These are phyloP conservation scores for Parasteatoda lunata DNA, from an alignment of 2,888 invertebrate genomes.

Conservation along the genomic window DNA sequence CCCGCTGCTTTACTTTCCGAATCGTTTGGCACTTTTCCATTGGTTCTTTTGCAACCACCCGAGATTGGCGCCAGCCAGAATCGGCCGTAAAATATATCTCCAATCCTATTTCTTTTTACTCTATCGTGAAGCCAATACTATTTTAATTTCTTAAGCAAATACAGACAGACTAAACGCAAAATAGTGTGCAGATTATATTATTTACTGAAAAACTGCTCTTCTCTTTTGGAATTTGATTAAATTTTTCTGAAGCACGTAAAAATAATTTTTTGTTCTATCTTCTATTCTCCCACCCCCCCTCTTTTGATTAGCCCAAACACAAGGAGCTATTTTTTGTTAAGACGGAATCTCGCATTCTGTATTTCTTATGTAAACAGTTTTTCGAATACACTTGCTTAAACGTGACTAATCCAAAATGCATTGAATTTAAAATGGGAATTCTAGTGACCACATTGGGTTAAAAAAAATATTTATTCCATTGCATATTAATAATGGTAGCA, in stretches of 20 bases:
- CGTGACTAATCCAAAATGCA: too few relatives aligned
- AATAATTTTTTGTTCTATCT: background rate
- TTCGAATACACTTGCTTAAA: too few relatives aligned
- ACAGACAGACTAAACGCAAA: background rate
- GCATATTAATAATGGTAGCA: too few relatives aligned
- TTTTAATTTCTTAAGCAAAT: constrained; percentile 63
- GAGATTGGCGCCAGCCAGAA: constrained; percentile 38
- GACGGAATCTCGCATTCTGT: too few relatives aligned
- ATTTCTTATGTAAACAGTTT: too few relatives aligned
- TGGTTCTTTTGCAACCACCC: constrained; percentile 15
- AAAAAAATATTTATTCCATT: too few relatives aligned
- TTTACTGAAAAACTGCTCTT: background rate
- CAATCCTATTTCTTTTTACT: constrained; percentile 22
- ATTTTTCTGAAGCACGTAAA: constrained; percentile 15
- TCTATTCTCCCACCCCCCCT: too few relatives aligned
- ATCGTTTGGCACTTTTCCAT: constrained; percentile 35
- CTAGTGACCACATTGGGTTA: too few relatives aligned
- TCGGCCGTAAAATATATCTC: constrained; percentile 27
- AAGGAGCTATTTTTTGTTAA: too few relatives aligned
- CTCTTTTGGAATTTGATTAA: constrained; percentile 33
- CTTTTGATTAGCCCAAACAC: too few relatives aligned
- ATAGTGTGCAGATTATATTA: background rate
- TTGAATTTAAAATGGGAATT: too few relatives aligned
- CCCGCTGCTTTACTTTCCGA: constrained; percentile 6
- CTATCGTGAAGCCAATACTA: constrained; percentile 24